Conservation (phyloP, 2,113 vertebrate genomes). For the Erinaceus europaeus region DNA sequence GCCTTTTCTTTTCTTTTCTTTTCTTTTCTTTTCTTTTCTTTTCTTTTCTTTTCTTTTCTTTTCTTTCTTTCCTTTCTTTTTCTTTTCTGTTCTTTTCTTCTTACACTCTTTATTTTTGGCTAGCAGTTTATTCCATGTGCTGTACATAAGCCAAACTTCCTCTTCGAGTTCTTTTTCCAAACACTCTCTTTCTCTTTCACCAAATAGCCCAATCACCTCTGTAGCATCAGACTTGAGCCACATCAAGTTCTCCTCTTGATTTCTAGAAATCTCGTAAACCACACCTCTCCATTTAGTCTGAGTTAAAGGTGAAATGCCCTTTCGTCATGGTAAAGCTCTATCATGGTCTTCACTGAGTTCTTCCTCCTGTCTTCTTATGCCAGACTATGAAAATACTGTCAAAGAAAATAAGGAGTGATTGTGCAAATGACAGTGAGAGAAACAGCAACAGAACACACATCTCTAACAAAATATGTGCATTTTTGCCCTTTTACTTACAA, state of each 20-base stretch:
- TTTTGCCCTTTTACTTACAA: not conserved
- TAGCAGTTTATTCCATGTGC: not conserved
- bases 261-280: not conserved
- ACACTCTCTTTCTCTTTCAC: not conserved
- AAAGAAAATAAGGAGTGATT: not conserved
- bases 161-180: not conserved
- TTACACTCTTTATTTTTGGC: not conserved
- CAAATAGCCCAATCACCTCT: not conserved
- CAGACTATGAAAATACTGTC: not conserved
- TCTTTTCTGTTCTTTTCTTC: not conserved
- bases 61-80: too few species aligned
- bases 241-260: not conserved
- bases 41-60: too few species aligned
- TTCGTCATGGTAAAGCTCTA: not conserved
- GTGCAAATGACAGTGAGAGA: not conserved
- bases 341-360: not conserved
- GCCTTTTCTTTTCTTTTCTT: too few species aligned
- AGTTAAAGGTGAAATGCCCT: not conserved
- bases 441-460: not conserved
- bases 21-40: too few species aligned
- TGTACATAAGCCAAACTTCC: not conserved
- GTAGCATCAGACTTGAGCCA: not conserved
- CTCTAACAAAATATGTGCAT: not conserved
- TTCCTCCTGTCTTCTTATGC: not conserved
- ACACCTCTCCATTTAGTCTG: not conserved